Percentiles rank a stretch among this genome's conserved stretches.
Evolutionary conservation across 2,113 vertebrate genomes (phyloP).

Genomic region (Neomonachus schauinslandi): DNA sequence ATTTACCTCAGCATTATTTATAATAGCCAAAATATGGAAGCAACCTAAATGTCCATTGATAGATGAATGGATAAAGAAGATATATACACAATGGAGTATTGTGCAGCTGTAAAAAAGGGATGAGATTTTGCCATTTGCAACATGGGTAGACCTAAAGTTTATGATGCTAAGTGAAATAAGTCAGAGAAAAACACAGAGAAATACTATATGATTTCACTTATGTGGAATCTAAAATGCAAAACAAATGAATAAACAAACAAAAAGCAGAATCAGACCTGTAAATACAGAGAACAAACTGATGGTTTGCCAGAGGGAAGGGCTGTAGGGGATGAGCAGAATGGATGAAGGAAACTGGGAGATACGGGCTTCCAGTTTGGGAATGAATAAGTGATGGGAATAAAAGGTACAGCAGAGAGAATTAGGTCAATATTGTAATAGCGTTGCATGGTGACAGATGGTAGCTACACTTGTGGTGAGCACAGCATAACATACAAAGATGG

Average conservation of each 20-base stretch:
- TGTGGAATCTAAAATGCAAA: background rate
- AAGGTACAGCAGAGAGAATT: background rate
- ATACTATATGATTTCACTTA: background rate
- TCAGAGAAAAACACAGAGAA: background rate
- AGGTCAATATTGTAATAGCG: background rate
- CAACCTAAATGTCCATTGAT: background rate
- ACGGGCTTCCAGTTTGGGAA: background rate
- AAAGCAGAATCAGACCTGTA: background rate
- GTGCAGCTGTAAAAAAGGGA: background rate
- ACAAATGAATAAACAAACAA: background rate
- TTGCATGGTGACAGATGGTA: background rate
- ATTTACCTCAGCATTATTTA: background rate
- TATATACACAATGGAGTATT: background rate
- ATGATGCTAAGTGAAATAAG: background rate
- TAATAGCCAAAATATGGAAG: background rate
- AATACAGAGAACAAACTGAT: background rate
- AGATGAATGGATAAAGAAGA: background rate
- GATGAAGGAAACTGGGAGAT: background rate
- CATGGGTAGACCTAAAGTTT: background rate
- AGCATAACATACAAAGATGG: background rate
- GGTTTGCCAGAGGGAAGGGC: background rate
- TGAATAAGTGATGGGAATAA: background rate
- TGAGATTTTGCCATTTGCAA: background rate
- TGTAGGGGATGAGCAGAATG: background rate
- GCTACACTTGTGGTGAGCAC: background rate